Conservation (phyloP, 1,140 invertebrate species). For the Thaumatotibia leucotreta region DNA sequence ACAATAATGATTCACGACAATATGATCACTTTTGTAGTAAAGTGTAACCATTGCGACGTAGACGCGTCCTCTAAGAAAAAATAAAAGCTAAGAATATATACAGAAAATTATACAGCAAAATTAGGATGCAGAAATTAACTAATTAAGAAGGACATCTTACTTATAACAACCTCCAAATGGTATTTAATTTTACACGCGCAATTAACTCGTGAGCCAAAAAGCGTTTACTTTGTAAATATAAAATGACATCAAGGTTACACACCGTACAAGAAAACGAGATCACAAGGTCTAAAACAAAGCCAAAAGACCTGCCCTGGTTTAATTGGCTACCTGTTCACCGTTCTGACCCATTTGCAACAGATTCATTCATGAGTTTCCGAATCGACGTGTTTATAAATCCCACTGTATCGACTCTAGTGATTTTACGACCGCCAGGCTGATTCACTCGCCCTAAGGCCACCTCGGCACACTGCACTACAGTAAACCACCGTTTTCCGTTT, state of each 20-base stretch:
- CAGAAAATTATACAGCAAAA: not conserved
- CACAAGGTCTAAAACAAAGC: not conserved
- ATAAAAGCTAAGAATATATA: no score
- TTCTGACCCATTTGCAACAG: conserved; percentile 1
- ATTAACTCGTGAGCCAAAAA: not conserved
- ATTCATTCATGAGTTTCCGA: not conserved
- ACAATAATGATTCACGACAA: no score
- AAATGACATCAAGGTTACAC: conserved; percentile 8
- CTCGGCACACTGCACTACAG: conserved; percentile 76
- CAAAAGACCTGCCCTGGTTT: not conserved
- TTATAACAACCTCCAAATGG: not conserved
- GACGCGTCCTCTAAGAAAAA: no score
- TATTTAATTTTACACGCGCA: not conserved
- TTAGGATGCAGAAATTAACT: not conserved
- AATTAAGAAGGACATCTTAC: not conserved
- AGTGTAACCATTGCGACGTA: no score
- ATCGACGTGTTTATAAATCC: conserved; percentile 24
- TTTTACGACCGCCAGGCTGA: conserved; percentile 29
- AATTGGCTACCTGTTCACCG: not conserved
- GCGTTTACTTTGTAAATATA: not conserved
- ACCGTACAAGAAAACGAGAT: not conserved
- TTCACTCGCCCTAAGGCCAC: conserved; percentile 32
- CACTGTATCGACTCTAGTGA: conserved; percentile 24
- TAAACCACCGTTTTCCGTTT: conserved; percentile 66
- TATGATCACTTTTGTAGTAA: no score